Base-by-base conservation (phyloP, 2,797 vertebrate species). In the Pseudomugil gertrudae region DNA sequence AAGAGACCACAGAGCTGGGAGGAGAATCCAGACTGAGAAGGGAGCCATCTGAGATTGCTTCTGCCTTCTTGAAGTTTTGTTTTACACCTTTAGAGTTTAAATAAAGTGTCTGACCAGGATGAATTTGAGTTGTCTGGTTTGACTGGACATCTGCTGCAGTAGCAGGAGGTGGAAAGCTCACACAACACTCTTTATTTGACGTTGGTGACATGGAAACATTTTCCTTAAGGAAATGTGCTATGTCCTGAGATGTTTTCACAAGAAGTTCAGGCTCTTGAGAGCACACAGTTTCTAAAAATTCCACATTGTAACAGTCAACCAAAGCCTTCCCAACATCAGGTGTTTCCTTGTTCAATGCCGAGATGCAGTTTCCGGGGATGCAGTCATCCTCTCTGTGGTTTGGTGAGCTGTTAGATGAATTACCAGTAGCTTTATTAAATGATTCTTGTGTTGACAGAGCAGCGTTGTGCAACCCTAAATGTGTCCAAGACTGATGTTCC, bases 401-500 rank as follows among this genome's bases (percentile, higher is more conserved):
- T 45, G 0, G 45, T n/a, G 85, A 78, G 68, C 38, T 59, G 27
- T 85, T 74, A 14, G 70, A 50, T 36, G 79, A 73, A 50, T 87
- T 77, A 63, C 58, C 61, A 19, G 78, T 69, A 50, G 35, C 62
- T 63, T 78, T 64, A 65, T 83, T 56, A 27, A 82, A 79, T 27
- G 64, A 59, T 47, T 79, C 72, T 67, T 73, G 74, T 19, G 48
- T 38, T 17, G 87, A 73, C 58, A 85, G 74, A 73, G 81, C 54
- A 69, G 66, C 59, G 53, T 50, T 72, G 59, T 89, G 59, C 52
- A 86, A 77, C 80, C 74, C 76, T 21, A 81, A 76, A 65, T 35
- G 60, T 43, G 72, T 72, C 60, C 65, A 63, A 33, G 76, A 66
- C 62, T 77, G 76, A 48, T 70, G 67, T 87, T 75, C 89, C 68